Conservation (phyloP, 2,113 vertebrate genomes). For the Oncorhynchus gorbuscha region DNA sequence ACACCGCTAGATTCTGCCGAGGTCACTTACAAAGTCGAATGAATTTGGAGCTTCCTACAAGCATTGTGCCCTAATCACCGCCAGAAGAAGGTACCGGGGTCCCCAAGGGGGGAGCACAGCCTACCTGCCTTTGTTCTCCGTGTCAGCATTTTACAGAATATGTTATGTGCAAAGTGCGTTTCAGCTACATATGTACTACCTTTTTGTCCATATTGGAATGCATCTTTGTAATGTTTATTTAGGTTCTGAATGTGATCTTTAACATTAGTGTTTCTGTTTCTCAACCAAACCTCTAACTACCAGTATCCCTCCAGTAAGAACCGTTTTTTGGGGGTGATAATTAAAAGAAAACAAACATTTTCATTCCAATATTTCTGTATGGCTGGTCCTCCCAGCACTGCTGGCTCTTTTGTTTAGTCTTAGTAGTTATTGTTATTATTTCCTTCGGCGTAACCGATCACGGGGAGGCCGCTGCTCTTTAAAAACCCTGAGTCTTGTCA, state of each 20-base stretch:
- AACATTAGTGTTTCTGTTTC: slow-evolving; percentile 26
- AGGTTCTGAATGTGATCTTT: slow-evolving; percentile 18
- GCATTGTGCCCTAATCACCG: slow-evolving; percentile 75
- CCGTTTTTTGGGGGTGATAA: slow-evolving; percentile 53
- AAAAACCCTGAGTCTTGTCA: slow-evolving; percentile 79
- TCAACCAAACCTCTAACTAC: slow-evolving; percentile 45
- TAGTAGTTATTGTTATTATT: slow-evolving; percentile 71
- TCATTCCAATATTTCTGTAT: slow-evolving; percentile 55
- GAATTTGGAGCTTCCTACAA: slow-evolving; percentile 74
- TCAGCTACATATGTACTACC: slow-evolving; percentile 54
- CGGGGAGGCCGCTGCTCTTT: slow-evolving; percentile 67
- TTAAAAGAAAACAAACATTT: slow-evolving; percentile 63
- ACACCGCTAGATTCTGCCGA: slow-evolving; percentile 50
- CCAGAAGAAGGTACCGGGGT: slow-evolving; percentile 61
- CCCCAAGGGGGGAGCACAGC: slow-evolving; percentile 50
- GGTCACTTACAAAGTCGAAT: slow-evolving; percentile 80
- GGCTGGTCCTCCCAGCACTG: slow-evolving; percentile 50
- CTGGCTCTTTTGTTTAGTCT: slow-evolving; percentile 69
- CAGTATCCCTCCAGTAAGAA: slow-evolving; percentile 14
- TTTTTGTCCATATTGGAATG: slow-evolving; percentile 9
- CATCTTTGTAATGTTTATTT: not conserved
- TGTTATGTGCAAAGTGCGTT: slow-evolving; percentile 61
- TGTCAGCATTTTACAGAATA: slow-evolving; percentile 69
- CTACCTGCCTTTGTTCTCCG: slow-evolving; percentile 65
- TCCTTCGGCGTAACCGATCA: slow-evolving; percentile 69